Conservation (phyloP, 2,888 invertebrate species). For the Epicampocera succincta region DNA sequence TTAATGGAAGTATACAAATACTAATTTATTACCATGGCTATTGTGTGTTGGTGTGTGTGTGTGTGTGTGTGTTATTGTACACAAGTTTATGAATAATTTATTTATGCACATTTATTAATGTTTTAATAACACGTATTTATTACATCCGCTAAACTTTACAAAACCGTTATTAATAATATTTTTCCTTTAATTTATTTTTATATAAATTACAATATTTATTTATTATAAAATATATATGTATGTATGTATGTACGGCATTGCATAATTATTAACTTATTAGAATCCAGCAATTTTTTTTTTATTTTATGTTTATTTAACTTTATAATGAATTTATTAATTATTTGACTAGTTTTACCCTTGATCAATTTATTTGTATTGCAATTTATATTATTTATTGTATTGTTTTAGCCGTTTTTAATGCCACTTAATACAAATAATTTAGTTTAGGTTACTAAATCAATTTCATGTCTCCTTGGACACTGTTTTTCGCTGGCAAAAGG, state of each 20-base stretch:
- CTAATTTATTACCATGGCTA: neutral
- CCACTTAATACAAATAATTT: slow-evolving; percentile 41
- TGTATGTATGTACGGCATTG: no score
- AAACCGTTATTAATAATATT: slow-evolving; percentile 34
- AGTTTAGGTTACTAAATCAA: slow-evolving; percentile 26
- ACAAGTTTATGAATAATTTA: slow-evolving; percentile 12
- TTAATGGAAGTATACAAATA: neutral
- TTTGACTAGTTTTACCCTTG: slow-evolving; percentile 5
- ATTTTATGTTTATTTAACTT: slow-evolving; percentile 32
- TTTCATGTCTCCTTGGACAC: slow-evolving; percentile 22
- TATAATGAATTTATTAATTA: slow-evolving; percentile 46
- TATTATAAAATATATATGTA: slow-evolving; percentile 38
- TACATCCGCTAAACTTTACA: slow-evolving; percentile 41
- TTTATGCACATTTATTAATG: slow-evolving; percentile 16
- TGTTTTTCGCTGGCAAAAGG: neutral
- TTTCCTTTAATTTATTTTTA: slow-evolving; percentile 21
- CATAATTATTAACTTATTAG: slow-evolving; percentile 41
- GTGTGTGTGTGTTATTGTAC: slow-evolving; percentile 5
- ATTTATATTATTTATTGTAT: slow-evolving; percentile 37
- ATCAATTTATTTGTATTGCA: slow-evolving; percentile 11
- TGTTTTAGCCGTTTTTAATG: slow-evolving; percentile 47
- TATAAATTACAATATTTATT: slow-evolving; percentile 50
- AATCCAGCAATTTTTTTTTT: slow-evolving; percentile 50
- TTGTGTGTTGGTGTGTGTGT: neutral
- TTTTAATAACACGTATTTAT: slow-evolving; percentile 31